Evolutionary conservation across 2,888 invertebrate species (phyloP), one percentile per base, ranked within the genome.

Genomic region (Alcis repandata): DNA sequence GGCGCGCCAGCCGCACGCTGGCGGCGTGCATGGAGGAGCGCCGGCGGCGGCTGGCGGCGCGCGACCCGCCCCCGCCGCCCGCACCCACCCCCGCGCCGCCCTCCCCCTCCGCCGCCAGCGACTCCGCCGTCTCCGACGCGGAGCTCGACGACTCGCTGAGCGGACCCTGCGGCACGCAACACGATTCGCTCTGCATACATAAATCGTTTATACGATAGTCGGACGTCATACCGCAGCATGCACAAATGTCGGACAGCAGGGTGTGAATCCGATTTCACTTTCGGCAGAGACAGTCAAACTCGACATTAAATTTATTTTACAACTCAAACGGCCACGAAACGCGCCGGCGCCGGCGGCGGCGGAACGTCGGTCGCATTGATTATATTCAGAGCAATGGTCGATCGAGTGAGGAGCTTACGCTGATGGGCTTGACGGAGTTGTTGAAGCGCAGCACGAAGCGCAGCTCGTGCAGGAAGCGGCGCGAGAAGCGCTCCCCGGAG

Each of bases 401-500:
- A 11, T 2, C 1, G 38, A n/a, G 19, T 1, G 20, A 10, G 11
- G 19, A 1, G 11, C 43, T 64, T 46, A 86, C 91, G 73, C 83
- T 82, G 56, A 90, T 73, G 1, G 91, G 91, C 68, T 91, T 89
- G 64, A 85, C 87, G 40, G 87, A 87, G 40, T 81, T 84, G 33
- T 88, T 86, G 75, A 92, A 90, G 67, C 83, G 85, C 77, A 92
- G 90, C 48, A 91, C 90, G 83, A 92, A 92, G 60, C 87, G 85
- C 70, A 92, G 82, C 76, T 92, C 92, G 11, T 80, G 78, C 78
- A 80, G 81, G 71, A 89, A 78, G 63, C 86, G 84, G 22, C 67
- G 73, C 67, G 57, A 62, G 80, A 83, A 88, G 61, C 83, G 74
- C 59, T 76, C 76, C 8, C 76, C 62, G 13, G 75, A 71, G 8